These are phyloP conservation scores for Euthynnus affinis DNA, from an alignment of 2,797 vertebrate species.

Conservation along the genomic window DNA sequence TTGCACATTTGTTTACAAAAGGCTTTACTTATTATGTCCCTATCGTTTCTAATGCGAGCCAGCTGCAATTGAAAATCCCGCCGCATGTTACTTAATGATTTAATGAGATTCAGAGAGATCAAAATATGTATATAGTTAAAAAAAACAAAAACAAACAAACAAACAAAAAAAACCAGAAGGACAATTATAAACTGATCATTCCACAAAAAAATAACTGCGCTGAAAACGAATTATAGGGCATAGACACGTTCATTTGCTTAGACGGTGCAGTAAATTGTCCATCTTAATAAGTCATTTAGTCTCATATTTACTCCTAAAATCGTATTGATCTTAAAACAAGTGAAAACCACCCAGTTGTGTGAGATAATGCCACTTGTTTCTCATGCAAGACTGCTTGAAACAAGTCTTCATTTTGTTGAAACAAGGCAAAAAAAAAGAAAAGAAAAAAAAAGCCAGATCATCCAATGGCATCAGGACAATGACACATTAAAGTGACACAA, in stretches of 20 bases:
- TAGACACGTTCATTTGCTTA: slow-evolving; percentile 20
- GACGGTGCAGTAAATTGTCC: slow-evolving; percentile 23
- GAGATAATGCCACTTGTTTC: slow-evolving; percentile 33
- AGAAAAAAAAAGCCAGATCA: slow-evolving; percentile 2
- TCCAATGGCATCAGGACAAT: slow-evolving; percentile 21
- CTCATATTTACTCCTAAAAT: slow-evolving; percentile 29
- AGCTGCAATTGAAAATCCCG: slow-evolving; percentile 27
- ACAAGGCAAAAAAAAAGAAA: neutral
- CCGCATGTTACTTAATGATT: slow-evolving; percentile 1
- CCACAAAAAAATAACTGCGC: slow-evolving; percentile 38
- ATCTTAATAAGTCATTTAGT: slow-evolving; percentile 30
- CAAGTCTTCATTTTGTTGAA: neutral
- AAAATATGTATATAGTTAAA: slow-evolving; percentile 3
- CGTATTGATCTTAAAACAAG: slow-evolving; percentile 35
- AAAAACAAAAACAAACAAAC: neutral
- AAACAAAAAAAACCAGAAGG: too few relatives aligned
- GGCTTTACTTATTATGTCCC: slow-evolving; percentile 5
- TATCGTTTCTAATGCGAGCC: slow-evolving; percentile 17
- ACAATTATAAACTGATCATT: slow-evolving; percentile 28
- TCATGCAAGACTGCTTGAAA: slow-evolving; percentile 17
- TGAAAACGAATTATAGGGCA: slow-evolving; percentile 41
- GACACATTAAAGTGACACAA: slow-evolving; percentile 51
- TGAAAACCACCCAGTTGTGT: slow-evolving; percentile 18
- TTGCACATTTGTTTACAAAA: slow-evolving; percentile 35
- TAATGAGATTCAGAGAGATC: slow-evolving; percentile 9